Evolutionary conservation across 2,888 invertebrate genomes (phyloP), one percentile per base, ranked within the genome.

Genomic region (Helleia helle): DNA sequence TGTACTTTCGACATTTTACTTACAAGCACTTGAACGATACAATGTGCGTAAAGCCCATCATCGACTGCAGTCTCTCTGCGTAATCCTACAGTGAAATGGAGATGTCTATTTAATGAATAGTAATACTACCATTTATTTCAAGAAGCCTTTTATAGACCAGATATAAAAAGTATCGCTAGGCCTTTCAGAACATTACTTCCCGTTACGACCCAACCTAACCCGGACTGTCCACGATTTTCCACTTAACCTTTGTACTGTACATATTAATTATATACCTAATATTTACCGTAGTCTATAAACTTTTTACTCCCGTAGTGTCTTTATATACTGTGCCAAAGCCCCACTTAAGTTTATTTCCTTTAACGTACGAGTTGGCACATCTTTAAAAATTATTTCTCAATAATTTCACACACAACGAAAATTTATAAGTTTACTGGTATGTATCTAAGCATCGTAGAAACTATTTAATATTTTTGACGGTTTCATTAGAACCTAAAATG

Each of bases 401-500:
- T 29, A 9, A 15, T 25, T 45, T 49, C 44, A 45, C 41, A 43
- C 51, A 50, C 51, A 50, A 51, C 51, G 51, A 51, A 51, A 38
- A 36, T 25, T 37, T 38, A 29, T 43, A 39, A 36, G 40, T 24
- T 39, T 26, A 34, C 42, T 41, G 36, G 38, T 40, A 39, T 41
- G 6, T 47, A 49, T 41, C 42, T 43, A 48, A 47, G 42, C 40
- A 22, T 40, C 14, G 34, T 40, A 41, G 28, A 46, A 61, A 64
- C 61, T 67, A 65, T 61, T 62, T 67, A 71, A 71, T 71, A 70
- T 71, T 70, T 63, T 62, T 70, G 71, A 69, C 69, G 71, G 71
- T 54, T 55, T 9, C 13, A 30, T n/a, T n/a, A n/a, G n/a, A n/a
- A n/a, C n/a, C n/a, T n/a, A n/a, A n/a, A n/a, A n/a, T n/a, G n/a